Conservation (phyloP, 2,888 invertebrate genomes). For the Idaea straminata region DNA sequence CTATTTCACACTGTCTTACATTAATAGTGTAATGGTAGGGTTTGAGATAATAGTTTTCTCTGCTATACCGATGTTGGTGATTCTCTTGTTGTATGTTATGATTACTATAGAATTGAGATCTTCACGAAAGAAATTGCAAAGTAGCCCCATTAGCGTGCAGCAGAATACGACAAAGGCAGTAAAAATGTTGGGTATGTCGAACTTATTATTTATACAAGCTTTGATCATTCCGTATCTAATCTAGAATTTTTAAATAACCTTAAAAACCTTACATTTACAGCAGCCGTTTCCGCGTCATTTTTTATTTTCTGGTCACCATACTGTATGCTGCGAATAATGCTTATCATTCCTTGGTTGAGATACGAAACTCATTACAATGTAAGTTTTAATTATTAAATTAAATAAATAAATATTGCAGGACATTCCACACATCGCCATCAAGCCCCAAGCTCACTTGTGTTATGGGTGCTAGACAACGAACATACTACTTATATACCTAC, state of each 20-base stretch:
- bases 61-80: conserved; percentile 89
- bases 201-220: background rate
- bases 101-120: conserved; percentile 85
- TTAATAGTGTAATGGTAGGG: conserved; percentile 59
- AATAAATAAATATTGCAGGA: background rate
- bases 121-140: conserved; percentile 75
- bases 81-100: conserved; percentile 88
- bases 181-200: conserved; percentile 87
- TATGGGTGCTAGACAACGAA: too few species aligned
- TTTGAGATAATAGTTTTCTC: conserved; percentile 90
- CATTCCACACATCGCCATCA: too few species aligned
- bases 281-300: conserved; percentile 65
- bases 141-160: conserved; percentile 65
- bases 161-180: conserved; percentile 82
- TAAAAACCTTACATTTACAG: conserved; percentile 40
- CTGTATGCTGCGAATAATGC: conserved; percentile 86
- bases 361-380: conserved; percentile 58
- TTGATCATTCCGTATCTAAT: background rate
- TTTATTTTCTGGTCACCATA: conserved; percentile 90
- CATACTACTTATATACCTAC: too few species aligned
- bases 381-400: conserved; percentile 40
- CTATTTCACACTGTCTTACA: conserved; percentile 51
- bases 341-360: conserved; percentile 76
- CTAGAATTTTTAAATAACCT: background rate
- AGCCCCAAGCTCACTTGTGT: too few species aligned